phyloP scores from a whole-genome alignment of 2,797 vertebrate species.

The Microctenopoma steveboyesi region DNA sequence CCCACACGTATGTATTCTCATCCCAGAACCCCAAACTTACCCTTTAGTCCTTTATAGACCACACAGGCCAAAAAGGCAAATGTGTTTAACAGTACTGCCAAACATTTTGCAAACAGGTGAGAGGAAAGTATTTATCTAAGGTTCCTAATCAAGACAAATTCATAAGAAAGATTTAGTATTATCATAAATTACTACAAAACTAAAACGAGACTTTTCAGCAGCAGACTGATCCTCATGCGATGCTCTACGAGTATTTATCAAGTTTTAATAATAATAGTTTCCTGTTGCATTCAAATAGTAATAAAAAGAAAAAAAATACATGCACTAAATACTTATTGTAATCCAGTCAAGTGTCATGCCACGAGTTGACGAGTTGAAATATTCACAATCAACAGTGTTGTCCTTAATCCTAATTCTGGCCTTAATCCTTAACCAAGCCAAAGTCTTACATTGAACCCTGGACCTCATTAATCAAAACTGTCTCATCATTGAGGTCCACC shows the following conservation, averaged over 20 bases:
- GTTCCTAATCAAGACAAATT: too few relatives aligned
- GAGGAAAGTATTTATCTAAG: too few relatives aligned
- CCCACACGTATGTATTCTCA: neutral
- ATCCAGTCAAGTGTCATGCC: neutral
- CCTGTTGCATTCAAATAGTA: too few relatives aligned
- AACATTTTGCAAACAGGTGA: neutral
- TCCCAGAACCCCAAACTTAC: neutral
- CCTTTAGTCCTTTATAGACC: too few relatives aligned
- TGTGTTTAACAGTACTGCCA: neutral
- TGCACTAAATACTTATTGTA: neutral
- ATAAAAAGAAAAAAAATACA: too few relatives aligned
- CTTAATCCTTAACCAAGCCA: neutral
- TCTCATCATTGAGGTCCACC: neutral
- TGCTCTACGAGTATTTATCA: too few relatives aligned
- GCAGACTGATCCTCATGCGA: too few relatives aligned
- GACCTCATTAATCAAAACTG: neutral
- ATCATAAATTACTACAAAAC: too few relatives aligned
- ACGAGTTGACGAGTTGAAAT: neutral
- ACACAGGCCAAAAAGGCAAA: too few relatives aligned
- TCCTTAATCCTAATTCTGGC: neutral
- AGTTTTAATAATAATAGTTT: neutral
- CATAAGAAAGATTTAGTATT: too few relatives aligned
- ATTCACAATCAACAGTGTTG: neutral
- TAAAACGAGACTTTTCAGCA: too few relatives aligned
- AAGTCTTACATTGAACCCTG: neutral